Percentiles rank a stretch among this genome's conserved stretches.
phyloP scores from a whole-genome alignment of 2,888 invertebrate species.

The Syrphus vitripennis region DNA sequence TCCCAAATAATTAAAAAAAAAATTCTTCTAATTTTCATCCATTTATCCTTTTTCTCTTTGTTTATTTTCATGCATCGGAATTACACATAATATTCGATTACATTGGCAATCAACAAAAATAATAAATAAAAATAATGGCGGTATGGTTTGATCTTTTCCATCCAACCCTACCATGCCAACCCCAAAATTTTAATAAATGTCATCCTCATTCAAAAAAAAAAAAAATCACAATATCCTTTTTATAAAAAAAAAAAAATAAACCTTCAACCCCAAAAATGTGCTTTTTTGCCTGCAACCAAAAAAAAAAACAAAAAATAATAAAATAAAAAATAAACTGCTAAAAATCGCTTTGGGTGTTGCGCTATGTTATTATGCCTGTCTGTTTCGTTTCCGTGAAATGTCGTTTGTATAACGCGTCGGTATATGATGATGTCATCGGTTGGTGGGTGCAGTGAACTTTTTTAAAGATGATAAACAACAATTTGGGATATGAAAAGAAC shows the following conservation, averaged over 20 bases:
- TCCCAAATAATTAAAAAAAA: background rate
- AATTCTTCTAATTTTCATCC: conserved; percentile 12
- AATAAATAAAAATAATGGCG: conserved; percentile 39
- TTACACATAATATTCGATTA: conserved; percentile 40
- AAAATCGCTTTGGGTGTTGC: conserved; percentile 29
- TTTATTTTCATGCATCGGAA: conserved; percentile 69
- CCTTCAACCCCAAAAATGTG: conserved; percentile 34
- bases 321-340: conserved; percentile 13
- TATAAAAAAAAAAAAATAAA: no score
- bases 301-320: background rate
- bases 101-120: conserved; percentile 54
- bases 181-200: conserved; percentile 52
- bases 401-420: background rate
- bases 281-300: conserved; percentile 48
- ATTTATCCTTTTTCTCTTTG: conserved; percentile 38
- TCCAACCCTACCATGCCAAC: conserved; percentile 55
- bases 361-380: conserved; percentile 1
- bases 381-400: background rate
- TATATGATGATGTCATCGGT: background rate
- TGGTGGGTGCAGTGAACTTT: conserved; percentile 51
- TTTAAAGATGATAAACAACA: conserved; percentile 79
- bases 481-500: conserved; percentile 78
- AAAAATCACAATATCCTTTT: conserved; percentile 22
- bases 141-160: conserved; percentile 57
- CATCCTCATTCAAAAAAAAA: conserved; percentile 43